Evolutionary conservation across 1,140 invertebrate genomes (phyloP), one percentile per base, ranked within the genome.

Genomic region (Heliconius hewitsoni): DNA sequence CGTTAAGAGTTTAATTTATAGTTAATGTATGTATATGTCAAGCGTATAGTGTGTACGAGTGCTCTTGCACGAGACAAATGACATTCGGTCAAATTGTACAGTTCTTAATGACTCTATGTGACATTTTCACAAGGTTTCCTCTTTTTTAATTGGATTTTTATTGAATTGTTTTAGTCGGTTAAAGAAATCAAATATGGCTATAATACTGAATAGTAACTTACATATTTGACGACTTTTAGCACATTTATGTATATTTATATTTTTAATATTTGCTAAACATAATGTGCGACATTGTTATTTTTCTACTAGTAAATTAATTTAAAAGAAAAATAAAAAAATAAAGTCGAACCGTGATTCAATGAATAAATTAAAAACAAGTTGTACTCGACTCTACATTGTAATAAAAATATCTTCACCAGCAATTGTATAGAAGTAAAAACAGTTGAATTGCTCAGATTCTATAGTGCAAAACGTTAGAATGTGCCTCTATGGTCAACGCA

Each of bases 401-500:
- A 42, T 72, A 3, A 9, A 72, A 37, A 72, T 72, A n/a, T 9
- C 37, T 1, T 72, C n/a, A 39, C n/a, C 37, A 42, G 71, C 71
- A 72, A 66, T 60, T 9, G 55, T 60, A 60, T 27, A 27, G n/a
- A 27, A 23, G 60, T 66, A 66, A 66, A 66, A 66, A 66, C 60
- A 5, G 60, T 66, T 6, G 3, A 30, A 66, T 66, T 27, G 2
- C 60, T 66, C 3, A 27, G 60, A 66, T 66, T 30, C 60, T 30
- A 66, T 30, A 66, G 27, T 66, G 60, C 37, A 72, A 72, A 77
- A 72, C 76, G 30, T 57, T 66, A 34, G 66, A 71, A 73, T 73
- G 42, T 73, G 18, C 55, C 55, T 76, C 37, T 66, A 80, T 80
- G 79, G 80, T 83, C 66, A 79, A 77, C 46, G 70, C 79, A 50